Evolutionary conservation across 2,113 vertebrate species (phyloP), one percentile per base, ranked within the genome.

Genomic region (Damaliscus lunatus): DNA sequence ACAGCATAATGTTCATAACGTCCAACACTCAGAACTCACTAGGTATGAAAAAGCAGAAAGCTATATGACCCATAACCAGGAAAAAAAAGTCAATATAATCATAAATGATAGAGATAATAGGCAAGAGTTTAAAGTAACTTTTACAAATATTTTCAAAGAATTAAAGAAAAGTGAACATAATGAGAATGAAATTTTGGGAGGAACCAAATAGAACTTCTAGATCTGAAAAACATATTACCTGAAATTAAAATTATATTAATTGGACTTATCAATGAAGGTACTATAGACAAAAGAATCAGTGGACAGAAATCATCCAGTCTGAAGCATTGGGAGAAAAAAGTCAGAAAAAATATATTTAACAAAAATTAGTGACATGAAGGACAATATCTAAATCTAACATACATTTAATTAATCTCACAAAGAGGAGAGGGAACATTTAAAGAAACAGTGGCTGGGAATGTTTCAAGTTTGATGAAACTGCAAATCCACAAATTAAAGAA

Each of bases 101-200:
- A 90, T 60, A 80, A 94, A 88, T 92, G 19, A 60, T 40, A 59
- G 46, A 64, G 12, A 59, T 80, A 9, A 77, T 90, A 92, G 40
- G 16, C 6, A 88, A 88, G 23, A 82, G 40, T 87, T 74, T 96
- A 43, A 94, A 96, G 33, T 3, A 14, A 55, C 83, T 94, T 95
- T 91, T 53, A 62, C 81, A 74, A 89, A 92, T 62, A 62, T 89
- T 91, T 91, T 95, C n/a, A 95, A 80, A 31, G 33, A 83, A 88
- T 82, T 96, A 84, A 84, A 88, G 13, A 67, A 87, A 96, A 97
- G 81, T 55, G 46, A 90, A 71, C 21, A 77, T 43, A 87, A 87
- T 81, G 16, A 83, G 71, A 96, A 90, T 48, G 10, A 53, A 48
- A 67, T 82, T 91, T 96, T 95, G 59, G 29, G 62, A 93, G n/a